phyloP scores from a whole-genome alignment of 2,113 vertebrate species.

The Megalops atlanticus region DNA sequence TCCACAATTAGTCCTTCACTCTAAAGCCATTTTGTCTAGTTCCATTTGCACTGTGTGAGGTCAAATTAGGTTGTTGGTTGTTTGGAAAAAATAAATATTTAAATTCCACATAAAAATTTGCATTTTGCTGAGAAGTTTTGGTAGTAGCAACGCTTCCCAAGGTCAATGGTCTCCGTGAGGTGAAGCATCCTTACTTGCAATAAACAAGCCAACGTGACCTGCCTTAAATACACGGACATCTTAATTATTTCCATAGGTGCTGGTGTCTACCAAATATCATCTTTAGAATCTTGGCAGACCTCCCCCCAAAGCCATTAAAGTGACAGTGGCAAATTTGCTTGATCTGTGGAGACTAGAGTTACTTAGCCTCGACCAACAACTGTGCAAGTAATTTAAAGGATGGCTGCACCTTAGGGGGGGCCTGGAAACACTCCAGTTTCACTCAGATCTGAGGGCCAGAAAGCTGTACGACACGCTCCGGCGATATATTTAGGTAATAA shows the following conservation, averaged over 20 bases:
- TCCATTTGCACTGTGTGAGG: no score
- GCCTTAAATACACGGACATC: background rate
- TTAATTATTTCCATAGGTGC: slow-evolving; percentile 2
- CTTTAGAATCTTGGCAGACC: slow-evolving; percentile 39
- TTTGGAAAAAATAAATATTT: no score
- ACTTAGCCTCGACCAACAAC: slow-evolving; percentile 12
- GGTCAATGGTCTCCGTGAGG: background rate
- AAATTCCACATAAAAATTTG: no score
- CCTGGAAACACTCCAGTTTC: slow-evolving; percentile 34
- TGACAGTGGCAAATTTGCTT: slow-evolving; percentile 37
- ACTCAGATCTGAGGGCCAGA: slow-evolving; percentile 23
- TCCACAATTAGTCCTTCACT: no score
- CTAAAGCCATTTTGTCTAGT: no score
- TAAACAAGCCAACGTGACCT: background rate
- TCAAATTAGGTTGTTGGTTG: no score
- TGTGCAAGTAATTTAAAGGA: slow-evolving; percentile 14
- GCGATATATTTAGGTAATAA: slow-evolving; percentile 24
- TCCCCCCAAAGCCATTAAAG: slow-evolving; percentile 29
- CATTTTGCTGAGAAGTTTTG: background rate
- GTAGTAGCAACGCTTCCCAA: background rate
- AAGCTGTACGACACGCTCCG: slow-evolving; percentile 27
- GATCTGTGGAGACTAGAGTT: slow-evolving; percentile 24
- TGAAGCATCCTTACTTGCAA: background rate
- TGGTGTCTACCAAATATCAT: slow-evolving; percentile 18
- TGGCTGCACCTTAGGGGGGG: slow-evolving; percentile 16